Percentiles rank a stretch among this genome's conserved stretches.
These are phyloP conservation scores for Stenolophus ochropezus DNA, from an alignment of 2,888 invertebrate species.

Conservation along the genomic window DNA sequence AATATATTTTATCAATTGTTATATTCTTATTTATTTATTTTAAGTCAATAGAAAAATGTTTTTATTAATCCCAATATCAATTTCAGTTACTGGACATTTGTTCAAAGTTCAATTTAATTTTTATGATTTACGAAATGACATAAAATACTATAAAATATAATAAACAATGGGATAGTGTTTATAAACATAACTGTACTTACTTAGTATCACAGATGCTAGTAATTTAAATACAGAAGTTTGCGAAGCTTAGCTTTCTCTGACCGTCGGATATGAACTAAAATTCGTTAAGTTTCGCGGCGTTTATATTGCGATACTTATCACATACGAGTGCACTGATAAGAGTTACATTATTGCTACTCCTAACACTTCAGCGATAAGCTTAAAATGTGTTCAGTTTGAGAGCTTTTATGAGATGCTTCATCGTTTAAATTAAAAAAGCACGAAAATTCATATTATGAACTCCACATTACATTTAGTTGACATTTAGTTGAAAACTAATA, in stretches of 20 bases:
- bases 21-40: too few species aligned
- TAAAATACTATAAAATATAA: too few species aligned
- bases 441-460: too few species aligned
- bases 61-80: too few species aligned
- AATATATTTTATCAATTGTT: too few species aligned
- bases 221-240: neutral
- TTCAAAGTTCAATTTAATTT: too few species aligned
- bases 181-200: neutral
- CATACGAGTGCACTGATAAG: slow-evolving; percentile 26
- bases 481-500: too few species aligned
- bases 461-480: too few species aligned
- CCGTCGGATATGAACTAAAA: neutral
- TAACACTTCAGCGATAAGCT: slow-evolving; percentile 11
- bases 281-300: neutral
- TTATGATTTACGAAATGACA: too few species aligned
- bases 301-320: slow-evolving; percentile 7
- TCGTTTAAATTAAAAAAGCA: neutral
- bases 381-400: neutral
- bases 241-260: neutral
- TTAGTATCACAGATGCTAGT: neutral
- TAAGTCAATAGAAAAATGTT: too few species aligned
- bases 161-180: too few species aligned
- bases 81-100: too few species aligned
- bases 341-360: slow-evolving; percentile 6
- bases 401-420: neutral